Evolutionary conservation across 2,888 invertebrate species (phyloP), one percentile per base, ranked within the genome.

Genomic region (Icerya purchasi): DNA sequence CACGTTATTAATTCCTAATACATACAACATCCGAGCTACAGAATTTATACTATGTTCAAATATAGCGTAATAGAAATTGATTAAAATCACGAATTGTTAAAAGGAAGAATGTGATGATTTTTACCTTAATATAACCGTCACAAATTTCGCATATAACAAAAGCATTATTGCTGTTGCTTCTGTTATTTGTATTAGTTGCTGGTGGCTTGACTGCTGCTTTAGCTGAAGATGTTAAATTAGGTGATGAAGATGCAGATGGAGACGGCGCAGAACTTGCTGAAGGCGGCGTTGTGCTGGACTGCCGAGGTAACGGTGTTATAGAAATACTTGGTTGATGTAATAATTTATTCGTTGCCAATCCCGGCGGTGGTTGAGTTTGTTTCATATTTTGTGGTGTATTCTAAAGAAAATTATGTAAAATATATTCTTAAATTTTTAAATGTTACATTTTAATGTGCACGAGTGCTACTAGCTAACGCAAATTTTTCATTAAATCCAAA

Each of bases 141-240:
- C 94, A 96, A 64, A 94, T 92, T 75, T 94, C 94, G 72, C 94
- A 96, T 66, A 92, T 88, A 65, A 92, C 91, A 72, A 90, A 90
- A 24, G 86, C 81, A 66, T 82, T 83, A 71, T 88, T 88, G 64
- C 78, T 80, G 57, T 77, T 73, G 67, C 61, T 68, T 69, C 54
- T 70, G 69, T 67, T 64, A 50, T 57, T 36, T 3, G 53, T 50
- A 22, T 54, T 56, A 53, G 56, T 52, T 24, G 53, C 49, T 69
- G 62, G 65, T 18, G 68, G 67, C 36, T 66, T 64, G 22, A 68
- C 66, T 57, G 68, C 65, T 65, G 69, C 63, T 62, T 58, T 55
- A 23, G 60, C 49, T 14, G 53, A 52, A 23, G 57, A 49, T 14
- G 56, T 59, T 23, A 49, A 19, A 22, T 55, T 59, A 24, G 56